Conservation (phyloP, 2,797 vertebrate species). For the Echeneis naucrates region DNA sequence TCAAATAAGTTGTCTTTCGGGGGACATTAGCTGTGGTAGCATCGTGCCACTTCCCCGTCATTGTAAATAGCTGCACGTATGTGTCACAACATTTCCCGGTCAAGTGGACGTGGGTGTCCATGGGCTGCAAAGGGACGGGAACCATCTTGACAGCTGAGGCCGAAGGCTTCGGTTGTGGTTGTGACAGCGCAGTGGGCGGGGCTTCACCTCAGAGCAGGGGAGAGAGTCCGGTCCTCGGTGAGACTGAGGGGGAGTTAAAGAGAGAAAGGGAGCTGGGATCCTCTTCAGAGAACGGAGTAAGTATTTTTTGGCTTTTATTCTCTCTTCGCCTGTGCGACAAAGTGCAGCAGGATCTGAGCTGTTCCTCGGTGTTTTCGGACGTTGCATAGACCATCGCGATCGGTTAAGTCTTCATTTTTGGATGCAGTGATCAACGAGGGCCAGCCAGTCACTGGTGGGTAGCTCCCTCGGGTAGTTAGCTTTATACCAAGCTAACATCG, state of each 20-base stretch:
- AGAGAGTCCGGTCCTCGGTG: conserved; percentile 80
- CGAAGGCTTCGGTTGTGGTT: conserved; percentile 50
- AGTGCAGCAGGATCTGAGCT: conserved; percentile 1
- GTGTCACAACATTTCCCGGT: conserved; percentile 11
- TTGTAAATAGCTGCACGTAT: neutral
- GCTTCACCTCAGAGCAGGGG: conserved; percentile 78
- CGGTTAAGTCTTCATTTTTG: conserved; percentile 41
- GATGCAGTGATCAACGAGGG: conserved; percentile 61
- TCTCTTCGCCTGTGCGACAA: neutral
- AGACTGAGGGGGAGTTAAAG: conserved; percentile 83
- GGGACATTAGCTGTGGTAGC: neutral
- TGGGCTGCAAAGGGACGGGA: neutral
- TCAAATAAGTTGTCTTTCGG: accelerated
- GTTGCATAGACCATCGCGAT: conserved; percentile 8
- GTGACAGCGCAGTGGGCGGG: conserved; percentile 84
- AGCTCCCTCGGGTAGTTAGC: conserved; percentile 70
- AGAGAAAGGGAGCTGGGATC: conserved; percentile 79
- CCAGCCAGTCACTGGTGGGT: conserved; percentile 69
- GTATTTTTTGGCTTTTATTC: conserved; percentile 69
- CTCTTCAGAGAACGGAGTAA: conserved; percentile 82
- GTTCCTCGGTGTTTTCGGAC: neutral
- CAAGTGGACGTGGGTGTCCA: conserved; percentile 14
- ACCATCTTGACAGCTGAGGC: conserved; percentile 57
- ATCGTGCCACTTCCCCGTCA: too few species aligned
- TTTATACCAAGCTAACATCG: conserved; percentile 67